Conservation (phyloP, 2,888 invertebrate genomes). For the Sycophila texana region DNA sequence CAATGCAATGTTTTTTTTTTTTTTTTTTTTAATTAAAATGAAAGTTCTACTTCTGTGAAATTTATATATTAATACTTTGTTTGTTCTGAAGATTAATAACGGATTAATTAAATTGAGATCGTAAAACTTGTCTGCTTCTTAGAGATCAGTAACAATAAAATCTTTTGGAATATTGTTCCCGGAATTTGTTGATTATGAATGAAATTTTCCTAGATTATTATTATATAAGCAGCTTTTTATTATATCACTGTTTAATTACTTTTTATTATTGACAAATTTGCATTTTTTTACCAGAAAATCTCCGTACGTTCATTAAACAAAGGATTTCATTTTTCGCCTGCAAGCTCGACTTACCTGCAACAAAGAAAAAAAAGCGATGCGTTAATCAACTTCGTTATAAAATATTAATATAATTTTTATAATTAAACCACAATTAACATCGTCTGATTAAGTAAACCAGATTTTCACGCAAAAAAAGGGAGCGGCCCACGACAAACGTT, state of each 20-base stretch:
- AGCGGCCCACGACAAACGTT: too few relatives aligned
- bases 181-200: too few relatives aligned
- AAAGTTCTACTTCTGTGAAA: too few relatives aligned
- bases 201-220: neutral
- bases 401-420: conserved; percentile 1
- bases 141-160: neutral
- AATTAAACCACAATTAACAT: conserved; percentile 1
- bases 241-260: too few relatives aligned
- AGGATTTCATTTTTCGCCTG: neutral
- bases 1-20: too few relatives aligned
- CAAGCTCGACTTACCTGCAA: conserved; percentile 27
- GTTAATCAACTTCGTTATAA: conserved; percentile 22
- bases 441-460: neutral
- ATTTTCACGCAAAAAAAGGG: neutral
- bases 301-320: too few relatives aligned
- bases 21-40: too few relatives aligned
- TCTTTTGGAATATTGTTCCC: neutral
- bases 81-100: too few relatives aligned
- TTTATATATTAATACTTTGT: too few relatives aligned
- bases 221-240: neutral
- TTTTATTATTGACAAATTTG: neutral
- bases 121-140: too few relatives aligned
- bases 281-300: too few relatives aligned
- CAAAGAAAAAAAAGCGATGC: conserved; percentile 11
- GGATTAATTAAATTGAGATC: too few relatives aligned